These are phyloP conservation scores for Congeria kusceri DNA, from an alignment of 2,888 invertebrate genomes.

Conservation along the genomic window DNA sequence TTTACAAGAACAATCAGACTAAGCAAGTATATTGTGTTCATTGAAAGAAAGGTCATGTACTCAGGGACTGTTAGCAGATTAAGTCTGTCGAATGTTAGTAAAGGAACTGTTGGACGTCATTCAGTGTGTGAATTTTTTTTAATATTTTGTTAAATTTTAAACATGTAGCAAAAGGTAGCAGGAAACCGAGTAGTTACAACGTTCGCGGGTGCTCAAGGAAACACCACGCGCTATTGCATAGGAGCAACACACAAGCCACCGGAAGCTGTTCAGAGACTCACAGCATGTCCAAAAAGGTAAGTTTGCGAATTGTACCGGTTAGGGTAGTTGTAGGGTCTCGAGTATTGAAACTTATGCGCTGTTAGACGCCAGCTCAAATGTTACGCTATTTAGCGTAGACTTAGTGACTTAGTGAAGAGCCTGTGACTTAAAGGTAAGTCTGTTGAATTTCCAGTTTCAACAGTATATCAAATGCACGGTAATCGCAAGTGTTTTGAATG, in stretches of 20 bases:
- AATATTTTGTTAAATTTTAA: constrained; percentile 18
- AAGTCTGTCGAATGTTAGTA: neutral
- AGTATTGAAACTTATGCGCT: too few relatives aligned
- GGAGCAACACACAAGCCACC: neutral
- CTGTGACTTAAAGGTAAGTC: too few relatives aligned
- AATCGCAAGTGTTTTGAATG: too few relatives aligned
- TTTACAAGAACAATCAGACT: too few relatives aligned
- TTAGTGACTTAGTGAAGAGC: too few relatives aligned
- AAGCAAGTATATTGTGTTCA: constrained; percentile 23
- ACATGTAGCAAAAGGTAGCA: constrained; percentile 10
- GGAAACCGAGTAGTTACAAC: constrained; percentile 11
- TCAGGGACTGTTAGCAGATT: constrained; percentile 12
- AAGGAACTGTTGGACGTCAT: constrained; percentile 9
- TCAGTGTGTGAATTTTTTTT: constrained; percentile 23
- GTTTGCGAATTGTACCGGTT: constrained; percentile 23
- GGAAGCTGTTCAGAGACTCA: neutral
- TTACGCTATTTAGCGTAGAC: too few relatives aligned
- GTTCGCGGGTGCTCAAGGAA: constrained; percentile 5
- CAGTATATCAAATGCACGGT: too few relatives aligned
- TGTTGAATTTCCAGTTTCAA: too few relatives aligned
- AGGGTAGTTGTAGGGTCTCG: too few relatives aligned
- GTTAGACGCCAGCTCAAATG: too few relatives aligned
- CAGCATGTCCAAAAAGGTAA: constrained; percentile 7
- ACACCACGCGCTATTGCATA: constrained; percentile 21
- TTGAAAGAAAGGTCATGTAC: constrained; percentile 11